Evolutionary conservation across 2,888 invertebrate species (phyloP), one percentile per base, ranked within the genome.

Genomic region (Podotricha telesiphe): DNA sequence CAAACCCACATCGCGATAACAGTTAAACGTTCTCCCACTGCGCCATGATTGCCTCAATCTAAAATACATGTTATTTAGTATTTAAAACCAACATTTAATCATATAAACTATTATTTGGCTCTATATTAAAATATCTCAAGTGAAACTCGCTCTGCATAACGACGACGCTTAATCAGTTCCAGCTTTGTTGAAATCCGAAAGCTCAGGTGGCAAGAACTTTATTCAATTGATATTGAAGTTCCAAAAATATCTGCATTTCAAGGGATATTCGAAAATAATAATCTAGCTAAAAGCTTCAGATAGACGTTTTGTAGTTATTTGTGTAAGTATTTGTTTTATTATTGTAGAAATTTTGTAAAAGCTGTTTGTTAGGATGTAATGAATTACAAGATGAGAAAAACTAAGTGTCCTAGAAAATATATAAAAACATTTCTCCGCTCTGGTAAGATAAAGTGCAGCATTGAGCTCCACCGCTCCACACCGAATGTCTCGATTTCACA

Each of bases 181-280:
- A 19, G 19, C 42, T 42, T 42, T 58, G 10, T n/a, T 17, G 1
- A 34, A 53, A 22, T 20, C 42, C 20, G 53, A 58, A 58, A 58
- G 42, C 58, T 58, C 58, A 58, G 22, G 22, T 58, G 58, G 58
- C 58, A 58, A 58, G 42, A 53, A 42, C 4, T 58, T 58, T 58
- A 58, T 4, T 28, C 28, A 28, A 28, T 28, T 28, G 28, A 28
- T 2, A 28, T 22, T 8, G 15, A 28, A 37, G 13, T 58, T 50
- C 15, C 19, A 28, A 19, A 40, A 68, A 68, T 63, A 17, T 40
- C 56, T 68, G n/a, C 13, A 47, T 63, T 63, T 47, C 56, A 68
- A 47, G 56, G 34, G 2, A 56, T 10, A 42, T 11, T 42, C 13
- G 37, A 6, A 56, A 34, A 55, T 37, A 19, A 55, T 55, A 55